A percentile compares a stretch with the other conserved stretches of the same genome.
Conservation (phyloP, 1,140 invertebrate species). For the Globodera ellingtonae region DNA sequence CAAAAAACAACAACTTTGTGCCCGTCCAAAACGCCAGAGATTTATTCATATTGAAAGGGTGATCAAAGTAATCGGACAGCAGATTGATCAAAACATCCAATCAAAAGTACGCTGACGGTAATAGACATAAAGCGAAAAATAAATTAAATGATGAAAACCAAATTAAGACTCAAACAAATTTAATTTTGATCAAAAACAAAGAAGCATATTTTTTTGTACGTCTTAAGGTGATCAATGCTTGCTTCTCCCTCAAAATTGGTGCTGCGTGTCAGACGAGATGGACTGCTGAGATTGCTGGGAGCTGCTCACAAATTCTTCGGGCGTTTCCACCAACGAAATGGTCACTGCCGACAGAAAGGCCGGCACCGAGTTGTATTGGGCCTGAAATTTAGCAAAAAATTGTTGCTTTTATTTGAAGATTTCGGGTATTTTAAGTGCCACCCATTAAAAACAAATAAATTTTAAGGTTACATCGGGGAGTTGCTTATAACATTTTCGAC, state of each 20-base stretch:
- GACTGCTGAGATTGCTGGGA: constrained; percentile 22
- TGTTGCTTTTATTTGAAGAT: no score
- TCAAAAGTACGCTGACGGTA: no score
- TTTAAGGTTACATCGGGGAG: no score
- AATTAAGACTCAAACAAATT: not conserved
- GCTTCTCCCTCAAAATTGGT: not conserved
- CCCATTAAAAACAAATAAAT: no score
- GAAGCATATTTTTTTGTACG: not conserved
- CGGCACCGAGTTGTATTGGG: constrained; percentile 33
- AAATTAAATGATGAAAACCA: not conserved
- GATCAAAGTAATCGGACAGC: not conserved
- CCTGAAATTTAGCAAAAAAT: not conserved
- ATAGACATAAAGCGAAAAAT: no score
- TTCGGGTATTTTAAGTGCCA: no score
- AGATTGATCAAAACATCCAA: no score
- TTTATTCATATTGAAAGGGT: not conserved
- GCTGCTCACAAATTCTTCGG: constrained; percentile 6
- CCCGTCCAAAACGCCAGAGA: no score
- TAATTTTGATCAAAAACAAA: not conserved
- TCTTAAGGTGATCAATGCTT: not conserved
- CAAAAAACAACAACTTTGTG: no score
- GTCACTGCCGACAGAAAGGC: constrained; percentile 39
- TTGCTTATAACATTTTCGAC: no score
- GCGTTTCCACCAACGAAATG: constrained; percentile 31
- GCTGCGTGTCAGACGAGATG: not conserved